These are phyloP conservation scores for Laterallus jamaicensis DNA, from an alignment of 2,113 vertebrate genomes.

Conservation along the genomic window DNA sequence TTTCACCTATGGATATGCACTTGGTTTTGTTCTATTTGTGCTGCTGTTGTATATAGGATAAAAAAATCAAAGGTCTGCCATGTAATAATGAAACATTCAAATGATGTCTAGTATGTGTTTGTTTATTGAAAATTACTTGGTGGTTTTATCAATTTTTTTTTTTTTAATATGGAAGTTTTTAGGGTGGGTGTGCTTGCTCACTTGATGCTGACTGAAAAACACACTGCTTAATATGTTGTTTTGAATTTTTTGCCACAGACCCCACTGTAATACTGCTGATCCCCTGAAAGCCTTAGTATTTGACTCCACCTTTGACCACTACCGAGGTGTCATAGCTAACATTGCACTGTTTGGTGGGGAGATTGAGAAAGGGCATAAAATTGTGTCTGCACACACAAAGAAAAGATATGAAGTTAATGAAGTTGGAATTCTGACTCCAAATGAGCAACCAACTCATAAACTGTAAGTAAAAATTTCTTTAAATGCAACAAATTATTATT, in stretches of 20 bases:
- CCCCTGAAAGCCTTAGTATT: slow-evolving; percentile 92
- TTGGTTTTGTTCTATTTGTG: not conserved
- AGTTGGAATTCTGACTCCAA: slow-evolving; percentile 88
- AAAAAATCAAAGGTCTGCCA: not conserved
- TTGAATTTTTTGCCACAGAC: slow-evolving; percentile 69
- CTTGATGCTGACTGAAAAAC: not conserved
- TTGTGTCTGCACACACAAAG: slow-evolving; percentile 83
- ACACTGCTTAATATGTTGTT: not conserved
- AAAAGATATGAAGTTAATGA: slow-evolving; percentile 93
- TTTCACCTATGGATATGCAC: not conserved
- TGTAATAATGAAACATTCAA: not conserved
- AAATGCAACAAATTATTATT: not conserved
- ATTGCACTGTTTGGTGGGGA: slow-evolving; percentile 88
- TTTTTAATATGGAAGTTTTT: not conserved
- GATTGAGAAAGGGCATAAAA: slow-evolving; percentile 86
- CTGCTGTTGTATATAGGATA: not conserved
- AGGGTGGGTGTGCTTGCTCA: not conserved
- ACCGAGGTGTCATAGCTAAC: slow-evolving; percentile 91
- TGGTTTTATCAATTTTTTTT: not conserved
- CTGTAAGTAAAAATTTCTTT: slow-evolving; percentile 74
- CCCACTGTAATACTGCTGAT: slow-evolving; percentile 70
- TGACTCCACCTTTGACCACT: slow-evolving; percentile 94
- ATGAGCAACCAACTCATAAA: slow-evolving; percentile 82
- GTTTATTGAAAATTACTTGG: not conserved
- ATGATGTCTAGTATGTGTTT: not conserved